Evolutionary conservation across 1,140 invertebrate species (phyloP).

Genomic region (Heliconius melpomene): DNA sequence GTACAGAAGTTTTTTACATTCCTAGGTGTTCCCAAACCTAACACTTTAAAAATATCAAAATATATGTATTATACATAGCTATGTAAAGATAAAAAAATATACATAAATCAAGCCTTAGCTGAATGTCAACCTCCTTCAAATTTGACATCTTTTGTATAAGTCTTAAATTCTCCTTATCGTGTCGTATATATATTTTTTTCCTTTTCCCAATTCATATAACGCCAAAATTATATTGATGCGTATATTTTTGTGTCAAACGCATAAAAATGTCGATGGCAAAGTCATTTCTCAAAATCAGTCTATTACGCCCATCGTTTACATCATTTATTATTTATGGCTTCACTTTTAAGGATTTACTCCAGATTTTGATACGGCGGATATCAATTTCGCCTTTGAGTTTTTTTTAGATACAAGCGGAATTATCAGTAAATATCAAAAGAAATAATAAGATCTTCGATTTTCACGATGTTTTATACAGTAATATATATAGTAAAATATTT

Average conservation of each 20-base stretch:
- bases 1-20: not conserved
- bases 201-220: not conserved
- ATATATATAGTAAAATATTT: no score
- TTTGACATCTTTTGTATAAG: slow-evolving; percentile 9
- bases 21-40: no score
- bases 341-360: slow-evolving; percentile 2
- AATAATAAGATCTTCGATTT: no score
- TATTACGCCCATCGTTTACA: not conserved
- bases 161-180: slow-evolving; percentile 7
- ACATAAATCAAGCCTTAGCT: not conserved
- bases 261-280: slow-evolving; percentile 1
- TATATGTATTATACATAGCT: not conserved
- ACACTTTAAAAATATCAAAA: no score
- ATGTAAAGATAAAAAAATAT: not conserved
- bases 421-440: not conserved
- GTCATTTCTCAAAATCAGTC: slow-evolving; percentile 9
- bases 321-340: slow-evolving; percentile 2
- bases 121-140: slow-evolving; percentile 7
- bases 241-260: slow-evolving; percentile 3
- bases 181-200: slow-evolving; percentile 7
- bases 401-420: not conserved
- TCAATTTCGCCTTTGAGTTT: not conserved
- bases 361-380: not conserved
- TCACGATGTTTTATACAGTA: no score
- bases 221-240: not conserved